Conservation (phyloP, 2,888 invertebrate genomes). For the Hipparchia semele region DNA sequence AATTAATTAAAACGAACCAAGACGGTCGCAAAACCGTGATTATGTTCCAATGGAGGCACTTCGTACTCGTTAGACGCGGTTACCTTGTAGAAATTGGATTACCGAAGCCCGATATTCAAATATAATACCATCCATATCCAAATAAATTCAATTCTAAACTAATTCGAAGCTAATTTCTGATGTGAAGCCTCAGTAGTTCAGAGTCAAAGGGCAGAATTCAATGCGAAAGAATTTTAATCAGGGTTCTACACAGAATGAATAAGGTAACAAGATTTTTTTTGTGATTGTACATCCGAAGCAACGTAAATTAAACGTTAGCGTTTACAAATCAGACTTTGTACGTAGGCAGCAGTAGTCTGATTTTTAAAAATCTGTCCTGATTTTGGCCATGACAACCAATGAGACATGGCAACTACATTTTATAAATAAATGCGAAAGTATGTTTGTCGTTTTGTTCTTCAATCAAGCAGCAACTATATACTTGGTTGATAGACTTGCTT, state of each 20-base stretch:
- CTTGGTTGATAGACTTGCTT: no score
- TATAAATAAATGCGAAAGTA: no score
- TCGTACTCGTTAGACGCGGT: neutral
- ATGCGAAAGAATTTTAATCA: neutral
- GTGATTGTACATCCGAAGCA: no score
- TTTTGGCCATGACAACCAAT: no score
- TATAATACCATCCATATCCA: neutral
- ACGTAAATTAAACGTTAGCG: no score
- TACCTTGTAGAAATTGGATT: neutral
- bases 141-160: neutral
- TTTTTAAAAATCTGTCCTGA: no score
- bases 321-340: no score
- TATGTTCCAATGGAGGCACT: conserved; percentile 13
- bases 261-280: neutral
- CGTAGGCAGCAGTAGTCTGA: no score
- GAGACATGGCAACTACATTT: no score
- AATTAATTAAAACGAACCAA: conserved; percentile 26
- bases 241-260: neutral
- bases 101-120: neutral
- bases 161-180: neutral
- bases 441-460: no score
- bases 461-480: no score
- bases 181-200: neutral
- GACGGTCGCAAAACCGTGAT: conserved; percentile 27
- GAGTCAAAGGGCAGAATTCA: neutral